Percentiles rank a stretch among this genome's conserved stretches.
Conservation (phyloP, 1,140 invertebrate genomes). For the Drosophila ercepeae region DNA sequence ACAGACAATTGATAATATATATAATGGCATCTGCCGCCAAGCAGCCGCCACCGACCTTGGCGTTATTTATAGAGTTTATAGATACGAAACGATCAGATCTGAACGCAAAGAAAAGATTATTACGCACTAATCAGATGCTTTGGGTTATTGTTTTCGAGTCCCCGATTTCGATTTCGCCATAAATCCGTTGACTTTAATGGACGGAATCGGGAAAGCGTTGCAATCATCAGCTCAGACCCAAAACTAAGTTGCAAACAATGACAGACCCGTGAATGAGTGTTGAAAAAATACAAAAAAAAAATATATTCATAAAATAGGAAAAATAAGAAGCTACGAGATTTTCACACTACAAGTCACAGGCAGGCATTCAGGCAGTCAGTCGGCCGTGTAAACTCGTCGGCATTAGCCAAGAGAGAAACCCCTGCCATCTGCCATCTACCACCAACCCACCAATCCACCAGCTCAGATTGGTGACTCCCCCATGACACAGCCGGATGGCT, state of each 20-base stretch:
- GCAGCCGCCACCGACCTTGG: constrained; percentile 46
- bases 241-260: constrained; percentile 54
- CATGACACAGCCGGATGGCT: constrained; percentile 42
- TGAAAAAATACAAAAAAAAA: constrained; percentile 63
- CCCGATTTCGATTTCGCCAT: constrained; percentile 45
- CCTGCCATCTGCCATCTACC: neutral
- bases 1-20: constrained; percentile 55
- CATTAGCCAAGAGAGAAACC: constrained; percentile 51
- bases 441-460: no score
- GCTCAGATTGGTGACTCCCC: neutral
- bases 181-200: constrained; percentile 49
- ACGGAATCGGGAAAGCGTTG: constrained; percentile 71
- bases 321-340: constrained; percentile 55
- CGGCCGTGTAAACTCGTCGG: constrained; percentile 70
- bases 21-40: constrained; percentile 9
- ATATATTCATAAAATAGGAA: constrained; percentile 51
- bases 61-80: constrained; percentile 48
- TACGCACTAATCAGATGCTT: constrained; percentile 45
- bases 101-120: constrained; percentile 42
- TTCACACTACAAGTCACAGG: constrained; percentile 65
- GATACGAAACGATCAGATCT: neutral
- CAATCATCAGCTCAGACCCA: constrained; percentile 39
- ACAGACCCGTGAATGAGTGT: constrained; percentile 40
- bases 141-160: constrained; percentile 18
- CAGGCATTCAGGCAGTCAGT: constrained; percentile 33